Evolutionary conservation across 2,113 vertebrate genomes (phyloP).

Genomic region (Nerophis lumbriciformis): DNA sequence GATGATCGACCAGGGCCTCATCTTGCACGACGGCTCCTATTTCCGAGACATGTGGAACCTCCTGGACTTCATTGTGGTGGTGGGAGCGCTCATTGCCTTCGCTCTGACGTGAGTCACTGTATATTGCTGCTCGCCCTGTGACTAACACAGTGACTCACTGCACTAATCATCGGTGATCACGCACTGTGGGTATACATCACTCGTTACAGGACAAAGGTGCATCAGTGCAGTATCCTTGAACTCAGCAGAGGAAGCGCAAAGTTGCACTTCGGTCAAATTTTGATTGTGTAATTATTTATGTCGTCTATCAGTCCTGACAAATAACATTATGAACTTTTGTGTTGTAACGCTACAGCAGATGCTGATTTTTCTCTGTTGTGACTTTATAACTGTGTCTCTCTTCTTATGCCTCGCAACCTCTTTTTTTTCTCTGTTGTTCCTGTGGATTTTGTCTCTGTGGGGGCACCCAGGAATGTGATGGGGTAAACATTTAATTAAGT

Average conservation of each 20-base stretch:
- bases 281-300: conserved; percentile 19
- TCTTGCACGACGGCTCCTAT: conserved; percentile 93
- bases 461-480: conserved; percentile 78
- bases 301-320: conserved; percentile 12
- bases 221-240: too few relatives aligned
- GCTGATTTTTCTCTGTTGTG: conserved; percentile 68
- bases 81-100: conserved; percentile 93
- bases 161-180: conserved; percentile 9
- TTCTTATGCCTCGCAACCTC: conserved; percentile 52
- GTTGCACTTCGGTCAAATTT: not conserved
- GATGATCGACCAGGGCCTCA: conserved; percentile 99
- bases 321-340: not conserved
- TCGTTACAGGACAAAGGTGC: not conserved
- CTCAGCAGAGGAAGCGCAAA: not conserved
- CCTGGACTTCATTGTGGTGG: conserved; percentile 96
- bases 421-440: conserved; percentile 73
- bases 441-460: conserved; percentile 76
- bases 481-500: conserved; percentile 69
- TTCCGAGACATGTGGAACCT: conserved; percentile 99
- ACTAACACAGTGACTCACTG: conserved; percentile 61
- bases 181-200: conserved; percentile 1
- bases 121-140: conserved; percentile 32
- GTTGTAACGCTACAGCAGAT: conserved; percentile 32
- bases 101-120: conserved; percentile 90
- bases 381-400: conserved; percentile 64